Conservation (phyloP, 2,888 invertebrate species). For the Eugnorisma glareosa region DNA sequence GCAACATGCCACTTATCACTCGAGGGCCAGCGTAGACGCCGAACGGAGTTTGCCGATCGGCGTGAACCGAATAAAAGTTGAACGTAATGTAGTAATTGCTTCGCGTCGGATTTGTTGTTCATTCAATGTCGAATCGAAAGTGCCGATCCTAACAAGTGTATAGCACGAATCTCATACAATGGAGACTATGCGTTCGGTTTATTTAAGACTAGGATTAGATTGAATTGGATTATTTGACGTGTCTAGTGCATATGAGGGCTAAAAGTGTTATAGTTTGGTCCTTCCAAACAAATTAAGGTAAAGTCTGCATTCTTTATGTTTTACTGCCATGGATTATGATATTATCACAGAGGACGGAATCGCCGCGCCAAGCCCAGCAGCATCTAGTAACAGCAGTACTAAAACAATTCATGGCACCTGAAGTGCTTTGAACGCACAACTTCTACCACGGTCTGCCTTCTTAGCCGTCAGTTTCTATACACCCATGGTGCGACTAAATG, state of each 20-base stretch:
- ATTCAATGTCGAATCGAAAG: not conserved
- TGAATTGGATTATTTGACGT: not conserved
- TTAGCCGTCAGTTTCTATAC: not conserved
- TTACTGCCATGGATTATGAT: not conserved
- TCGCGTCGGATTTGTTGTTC: not conserved
- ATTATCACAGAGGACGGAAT: not conserved
- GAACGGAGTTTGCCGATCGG: not conserved
- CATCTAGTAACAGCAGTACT: not conserved
- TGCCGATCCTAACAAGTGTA: not conserved
- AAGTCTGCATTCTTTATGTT: not conserved
- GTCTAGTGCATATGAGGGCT: not conserved
- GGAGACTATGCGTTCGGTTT: not conserved
- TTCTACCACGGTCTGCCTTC: not conserved
- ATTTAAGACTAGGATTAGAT: not conserved
- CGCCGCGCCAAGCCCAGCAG: not conserved
- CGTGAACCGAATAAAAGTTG: not conserved
- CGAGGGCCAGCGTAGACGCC: not conserved
- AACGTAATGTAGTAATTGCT: not conserved
- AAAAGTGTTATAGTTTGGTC: not conserved
- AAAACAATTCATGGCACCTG: not conserved
- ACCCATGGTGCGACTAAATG: not conserved
- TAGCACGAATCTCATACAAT: not conserved
- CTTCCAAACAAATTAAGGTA: not conserved
- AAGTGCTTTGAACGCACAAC: not conserved
- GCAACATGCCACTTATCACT: not conserved